phyloP scores from a whole-genome alignment of 2,888 invertebrate genomes.

The Cheilosia impressa region DNA sequence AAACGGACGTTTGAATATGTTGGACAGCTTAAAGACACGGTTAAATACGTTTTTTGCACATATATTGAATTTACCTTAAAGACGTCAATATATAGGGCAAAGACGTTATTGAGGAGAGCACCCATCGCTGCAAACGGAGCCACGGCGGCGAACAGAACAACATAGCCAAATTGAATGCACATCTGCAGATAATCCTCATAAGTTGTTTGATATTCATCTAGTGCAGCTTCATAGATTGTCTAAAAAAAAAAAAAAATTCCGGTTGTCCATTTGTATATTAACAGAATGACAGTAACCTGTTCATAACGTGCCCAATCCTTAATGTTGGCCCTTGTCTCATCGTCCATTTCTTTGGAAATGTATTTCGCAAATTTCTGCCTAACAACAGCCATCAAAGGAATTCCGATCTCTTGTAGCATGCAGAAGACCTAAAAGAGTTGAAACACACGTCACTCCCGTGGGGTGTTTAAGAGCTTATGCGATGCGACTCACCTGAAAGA shows the following conservation, averaged over 20 bases:
- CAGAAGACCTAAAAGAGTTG: constrained; percentile 79
- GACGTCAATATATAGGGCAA: constrained; percentile 90
- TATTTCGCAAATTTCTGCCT: constrained; percentile 82
- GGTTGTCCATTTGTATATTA: background rate
- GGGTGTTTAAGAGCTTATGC: background rate
- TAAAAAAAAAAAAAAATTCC: background rate
- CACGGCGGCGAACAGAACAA: constrained; percentile 90
- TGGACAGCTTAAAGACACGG: constrained; percentile 84
- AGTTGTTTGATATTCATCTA: constrained; percentile 89
- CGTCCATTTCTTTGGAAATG: constrained; percentile 80
- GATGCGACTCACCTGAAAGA: constrained; percentile 85
- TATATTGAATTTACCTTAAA: constrained; percentile 85
- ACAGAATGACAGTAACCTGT: constrained; percentile 66
- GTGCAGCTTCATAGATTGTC: constrained; percentile 85
- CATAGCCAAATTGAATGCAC: constrained; percentile 92
- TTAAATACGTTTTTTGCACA: background rate
- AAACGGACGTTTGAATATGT: constrained; percentile 88
- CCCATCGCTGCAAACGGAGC: constrained; percentile 91
- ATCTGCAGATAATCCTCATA: constrained; percentile 91
- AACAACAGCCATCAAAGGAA: constrained; percentile 82
- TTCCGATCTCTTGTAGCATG: constrained; percentile 82
- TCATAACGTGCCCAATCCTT: constrained; percentile 81
- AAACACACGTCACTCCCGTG: background rate
- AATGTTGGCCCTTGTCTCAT: constrained; percentile 78
- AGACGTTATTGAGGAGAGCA: constrained; percentile 89